Percentiles rank a stretch among this genome's conserved stretches.
phyloP scores from a whole-genome alignment of 2,113 vertebrate species.

The Crocuta crocuta region DNA sequence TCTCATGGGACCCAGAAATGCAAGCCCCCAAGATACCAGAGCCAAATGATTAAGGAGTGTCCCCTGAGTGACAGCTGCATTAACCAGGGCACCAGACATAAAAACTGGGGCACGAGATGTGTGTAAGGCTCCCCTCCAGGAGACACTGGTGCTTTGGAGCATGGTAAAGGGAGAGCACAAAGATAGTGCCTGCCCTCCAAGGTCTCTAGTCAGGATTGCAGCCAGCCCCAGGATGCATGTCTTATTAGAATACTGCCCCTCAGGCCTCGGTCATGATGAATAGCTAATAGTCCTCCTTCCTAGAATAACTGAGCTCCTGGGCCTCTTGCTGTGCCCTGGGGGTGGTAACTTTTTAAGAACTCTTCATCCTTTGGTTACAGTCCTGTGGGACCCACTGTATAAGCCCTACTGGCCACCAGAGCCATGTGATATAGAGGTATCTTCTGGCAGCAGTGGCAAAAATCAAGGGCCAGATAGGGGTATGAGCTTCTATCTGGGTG shows the following conservation, averaged over 20 bases:
- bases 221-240: neutral
- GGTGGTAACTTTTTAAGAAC: neutral
- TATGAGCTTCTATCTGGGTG: neutral
- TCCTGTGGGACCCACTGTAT: neutral
- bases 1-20: neutral
- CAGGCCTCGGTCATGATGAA: neutral
- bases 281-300: neutral
- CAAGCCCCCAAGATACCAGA: neutral
- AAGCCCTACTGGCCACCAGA: neutral
- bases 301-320: neutral
- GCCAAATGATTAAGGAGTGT: neutral
- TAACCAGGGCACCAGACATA: neutral
- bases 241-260: neutral
- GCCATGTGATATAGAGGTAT: neutral
- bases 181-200: neutral
- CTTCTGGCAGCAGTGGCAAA: neutral
- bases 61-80: neutral
- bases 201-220: neutral
- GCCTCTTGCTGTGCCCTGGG: neutral
- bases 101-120: neutral
- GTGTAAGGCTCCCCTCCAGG: neutral
- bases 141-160: neutral
- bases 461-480: neutral
- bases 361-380: neutral
- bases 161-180: neutral